Evolutionary conservation across 37 sponge, comb jelly and placozoan genomes (phyloP), one percentile per base, ranked within the genome.

Genomic region (Corticium candelabrum): DNA sequence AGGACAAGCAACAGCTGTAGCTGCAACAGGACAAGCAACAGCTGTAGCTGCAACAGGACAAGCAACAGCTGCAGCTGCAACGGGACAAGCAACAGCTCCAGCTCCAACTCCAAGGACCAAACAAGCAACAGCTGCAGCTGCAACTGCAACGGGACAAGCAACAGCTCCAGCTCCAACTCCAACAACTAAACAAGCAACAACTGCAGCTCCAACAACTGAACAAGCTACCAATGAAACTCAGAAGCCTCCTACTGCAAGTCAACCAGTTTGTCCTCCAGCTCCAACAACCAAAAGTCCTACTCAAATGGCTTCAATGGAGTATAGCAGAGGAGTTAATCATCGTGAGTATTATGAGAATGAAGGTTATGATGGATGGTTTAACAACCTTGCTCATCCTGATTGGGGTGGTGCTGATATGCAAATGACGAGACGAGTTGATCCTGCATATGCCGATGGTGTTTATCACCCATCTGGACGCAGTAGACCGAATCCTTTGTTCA

Each of bases 351-450:
- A 86, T 78, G 93, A 92, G 36, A 90, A 83, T 81, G 86, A 84
- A 50, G 39, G 83, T 37, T 96, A 88, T 40, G 93, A 96, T 74
- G 97, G 97, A 29, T 93, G 93, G 97, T 96, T 89, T 87, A 88
- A 96, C 86, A 96, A 96, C 76, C 87, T 84, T 31, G 91, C 97
- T 39, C 90, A 96, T 79, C 84, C 87, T 1, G 91, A 87, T 0
- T 96, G 91, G 91, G 97, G 97, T 32, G 87, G 87, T 37, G 91
- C 90, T 62, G 91, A 88, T 91, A 57, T 11, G 30, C 37, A 27
- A 7, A 34, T 78, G 68, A 27, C 72, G 3, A 3, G 81, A 3
- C 81, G 81, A 3, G 3, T 87, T 11, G 83, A 78, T 2, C 68
- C 74, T 0, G 91, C 83, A n/a, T 94, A 94, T 74, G 73, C 81